Evolutionary conservation across 2,888 invertebrate genomes (phyloP), one percentile per base, ranked within the genome.

Genomic region (Lasioglossum villosulum): DNA sequence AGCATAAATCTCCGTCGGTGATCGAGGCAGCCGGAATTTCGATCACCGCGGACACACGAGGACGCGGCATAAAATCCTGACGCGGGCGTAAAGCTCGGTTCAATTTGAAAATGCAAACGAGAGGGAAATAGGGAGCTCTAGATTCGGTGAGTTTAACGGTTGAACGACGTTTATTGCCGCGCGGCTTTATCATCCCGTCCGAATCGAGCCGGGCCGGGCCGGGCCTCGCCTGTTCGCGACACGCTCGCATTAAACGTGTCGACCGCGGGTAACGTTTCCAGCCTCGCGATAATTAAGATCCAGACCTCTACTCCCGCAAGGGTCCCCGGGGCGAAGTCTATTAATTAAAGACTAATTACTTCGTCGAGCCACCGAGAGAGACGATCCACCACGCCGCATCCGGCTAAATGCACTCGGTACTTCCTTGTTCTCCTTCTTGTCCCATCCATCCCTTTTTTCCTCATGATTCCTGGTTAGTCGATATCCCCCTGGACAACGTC

Each of bases 321-420:
- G 75, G 80, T 74, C 78, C 80, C 74, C 48, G 80, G 83, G 77
- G 90, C 86, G 90, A 90, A 92, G 93, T 94, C 92, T 92, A 94
- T 94, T 94, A 95, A 95, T 95, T 94, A 94, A 94, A 93, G 92
- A 91, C 93, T 94, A 94, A 94, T 94, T 95, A 93, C 92, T 91
- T 91, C 90, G 90, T 86, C 88, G 92, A 89, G 89, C 89, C 88
- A 88, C 88, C 86, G 45, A 74, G 68, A 71, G 39, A 78, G 81
- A 85, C 81, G 75, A 83, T 84, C 82, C 30, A 10, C 82, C 30
- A 10, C 5, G 14, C 34, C 30, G 39, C 39, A 42, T 42, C 12
- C 4, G 39, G 5, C 27, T 39, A 39, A 27, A 48, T 19, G 19
- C 59, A 75, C 66, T 23, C 56, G 63, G 52, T 39, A 70, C 76